Evolutionary conservation across 2,113 vertebrate species (phyloP).

Genomic region (Parus major): DNA sequence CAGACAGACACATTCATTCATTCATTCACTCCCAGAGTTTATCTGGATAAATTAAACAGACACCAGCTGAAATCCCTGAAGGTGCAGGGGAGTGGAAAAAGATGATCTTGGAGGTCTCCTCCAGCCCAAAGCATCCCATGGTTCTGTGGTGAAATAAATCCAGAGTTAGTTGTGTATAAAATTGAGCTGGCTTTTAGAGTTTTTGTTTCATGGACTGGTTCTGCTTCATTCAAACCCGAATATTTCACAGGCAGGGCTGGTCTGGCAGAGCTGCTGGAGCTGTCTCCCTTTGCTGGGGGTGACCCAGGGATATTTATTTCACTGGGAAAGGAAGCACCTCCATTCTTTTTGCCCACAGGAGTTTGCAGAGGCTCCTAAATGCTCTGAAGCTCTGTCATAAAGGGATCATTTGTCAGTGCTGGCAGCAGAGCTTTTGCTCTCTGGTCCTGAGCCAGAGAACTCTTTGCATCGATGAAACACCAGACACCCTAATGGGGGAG

Average conservation of each 20-base stretch:
- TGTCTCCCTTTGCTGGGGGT: neutral
- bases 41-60: neutral
- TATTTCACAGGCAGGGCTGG: neutral
- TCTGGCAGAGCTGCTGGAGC: neutral
- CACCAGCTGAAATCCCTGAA: neutral
- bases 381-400: neutral
- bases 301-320: neutral
- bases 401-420: constrained; percentile 9
- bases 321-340: neutral
- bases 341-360: neutral
- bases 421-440: constrained; percentile 28
- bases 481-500: constrained; percentile 28
- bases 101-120: neutral
- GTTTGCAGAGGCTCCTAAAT: neutral
- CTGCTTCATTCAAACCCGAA: neutral
- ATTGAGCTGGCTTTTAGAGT: neutral
- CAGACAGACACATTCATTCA: neutral
- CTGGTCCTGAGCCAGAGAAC: constrained; percentile 30
- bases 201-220: neutral
- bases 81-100: neutral
- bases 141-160: neutral
- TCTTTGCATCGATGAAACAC: constrained; percentile 20
- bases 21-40: neutral
- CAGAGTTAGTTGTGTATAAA: neutral
- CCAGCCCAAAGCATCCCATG: neutral